A percentile compares a stretch with the other conserved stretches of the same genome.
phyloP scores from a whole-genome alignment of 2,113 vertebrate genomes.

The Psittacula cyanocephala region DNA sequence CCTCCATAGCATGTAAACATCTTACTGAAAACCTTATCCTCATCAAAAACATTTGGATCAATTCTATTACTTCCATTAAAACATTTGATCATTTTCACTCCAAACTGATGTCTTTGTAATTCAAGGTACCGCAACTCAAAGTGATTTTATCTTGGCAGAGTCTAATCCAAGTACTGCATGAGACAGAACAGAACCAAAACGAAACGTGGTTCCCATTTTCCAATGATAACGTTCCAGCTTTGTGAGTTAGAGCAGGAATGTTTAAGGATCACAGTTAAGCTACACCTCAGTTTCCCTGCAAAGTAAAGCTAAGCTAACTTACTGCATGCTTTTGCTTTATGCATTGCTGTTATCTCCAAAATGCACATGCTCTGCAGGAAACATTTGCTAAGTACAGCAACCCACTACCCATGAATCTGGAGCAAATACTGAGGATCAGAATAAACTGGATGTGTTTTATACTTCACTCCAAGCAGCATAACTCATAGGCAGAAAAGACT shows the following conservation, averaged over 20 bases:
- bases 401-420: accelerated
- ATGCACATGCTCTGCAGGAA: background rate
- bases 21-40: background rate
- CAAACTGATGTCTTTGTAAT: background rate
- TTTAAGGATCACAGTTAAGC: background rate
- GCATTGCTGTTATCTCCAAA: background rate
- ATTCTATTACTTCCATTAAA: background rate
- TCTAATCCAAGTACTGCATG: background rate
- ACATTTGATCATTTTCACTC: background rate
- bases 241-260: background rate
- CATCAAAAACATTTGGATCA: background rate
- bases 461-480: background rate
- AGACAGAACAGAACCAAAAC: background rate
- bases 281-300: background rate
- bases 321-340: background rate
- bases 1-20: background rate
- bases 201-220: background rate
- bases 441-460: background rate
- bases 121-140: background rate
- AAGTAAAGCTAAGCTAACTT: background rate
- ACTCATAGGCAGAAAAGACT: background rate
- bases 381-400: background rate
- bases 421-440: background rate
- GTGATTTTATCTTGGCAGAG: background rate
- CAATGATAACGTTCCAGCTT: background rate